Conservation (phyloP, 2,113 vertebrate genomes). For the Cheilinus undulatus region DNA sequence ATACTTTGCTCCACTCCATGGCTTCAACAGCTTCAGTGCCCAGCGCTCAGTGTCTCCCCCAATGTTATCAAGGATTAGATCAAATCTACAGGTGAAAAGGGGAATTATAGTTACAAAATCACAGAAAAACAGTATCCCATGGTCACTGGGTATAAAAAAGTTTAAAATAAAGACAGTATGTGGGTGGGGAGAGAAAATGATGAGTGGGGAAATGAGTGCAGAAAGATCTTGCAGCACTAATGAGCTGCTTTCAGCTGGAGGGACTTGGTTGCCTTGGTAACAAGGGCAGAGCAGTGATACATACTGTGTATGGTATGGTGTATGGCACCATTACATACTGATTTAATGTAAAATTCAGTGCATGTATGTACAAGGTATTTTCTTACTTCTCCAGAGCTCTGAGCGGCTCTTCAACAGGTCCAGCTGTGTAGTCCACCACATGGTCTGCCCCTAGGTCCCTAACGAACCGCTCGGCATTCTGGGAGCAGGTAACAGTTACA, state of each 20-base stretch:
- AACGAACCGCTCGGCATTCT: slow-evolving; percentile 88
- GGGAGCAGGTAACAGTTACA: slow-evolving; percentile 94
- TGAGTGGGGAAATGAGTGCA: neutral
- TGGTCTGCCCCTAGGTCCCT: slow-evolving; percentile 90
- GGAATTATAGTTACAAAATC: neutral
- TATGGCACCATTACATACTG: neutral
- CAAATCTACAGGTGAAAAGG: slow-evolving; percentile 74
- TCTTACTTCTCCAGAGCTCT: slow-evolving; percentile 86
- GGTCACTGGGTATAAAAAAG: neutral
- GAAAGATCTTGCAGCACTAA: slow-evolving; percentile 9
- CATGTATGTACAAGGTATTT: neutral
- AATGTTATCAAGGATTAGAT: slow-evolving; percentile 94
- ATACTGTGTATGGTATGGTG: neutral
- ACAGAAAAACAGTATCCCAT: neutral
- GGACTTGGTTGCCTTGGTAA: neutral
- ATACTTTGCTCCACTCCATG: slow-evolving; percentile 94
- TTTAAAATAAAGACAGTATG: neutral
- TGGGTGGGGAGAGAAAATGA: neutral
- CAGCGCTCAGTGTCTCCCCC: slow-evolving; percentile 92
- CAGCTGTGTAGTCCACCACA: slow-evolving; percentile 90
- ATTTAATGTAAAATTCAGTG: neutral
- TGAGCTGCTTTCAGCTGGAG: neutral
- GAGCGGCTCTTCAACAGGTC: slow-evolving; percentile 84
- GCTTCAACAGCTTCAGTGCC: slow-evolving; percentile 90
- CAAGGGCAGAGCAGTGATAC: neutral